Evolutionary conservation across 2,888 invertebrate genomes (phyloP), one percentile per base, ranked within the genome.

Genomic region (Matsumyia berberina): DNA sequence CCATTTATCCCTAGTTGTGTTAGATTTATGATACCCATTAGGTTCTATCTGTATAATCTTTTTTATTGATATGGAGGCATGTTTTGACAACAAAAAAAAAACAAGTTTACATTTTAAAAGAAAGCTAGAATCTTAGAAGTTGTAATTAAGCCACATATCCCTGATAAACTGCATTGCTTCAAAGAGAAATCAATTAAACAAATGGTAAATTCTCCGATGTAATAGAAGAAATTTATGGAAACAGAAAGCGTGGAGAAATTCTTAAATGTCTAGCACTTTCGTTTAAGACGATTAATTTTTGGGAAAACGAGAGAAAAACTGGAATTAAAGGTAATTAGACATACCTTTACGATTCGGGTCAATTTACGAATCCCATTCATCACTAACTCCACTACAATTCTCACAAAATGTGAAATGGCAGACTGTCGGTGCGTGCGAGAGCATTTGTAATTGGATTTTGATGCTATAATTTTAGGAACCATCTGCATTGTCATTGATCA

Each of bases 251-350:
- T 69, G 60, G 51, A 77, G 39, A 67, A 67, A 77, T 77, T 60
- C 67, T 49, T n/a, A 57, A 67, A 58, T 76, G 42, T 35, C 58
- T 67, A 77, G 53, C 67, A 77, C 77, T 69, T 77, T 67, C 77
- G 67, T 77, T 77, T 77, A 69, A 77, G 77, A 60, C 77, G 77
- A 77, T 77, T 77, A 77, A 77, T 51, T 58, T 77, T 60, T 60
- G 46, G 46, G 53, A 42, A 44, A 67, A 67, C 12, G 51, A 60
- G 39, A 76, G 42, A 60, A 58, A 77, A 69, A 69, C 57, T 74
- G 29, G 57, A 67, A 60, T 67, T 51, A 60, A 77, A 69, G 53
- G 51, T 60, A 77, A 77, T 77, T 77, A 77, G 67, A 67, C 67
- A 44, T 69, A 66, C 51, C 57, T 76, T 42, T 39, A 35, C 33